Evolutionary conservation across 2,113 vertebrate genomes (phyloP), one percentile per base, ranked within the genome.

Genomic region (Mesoclemmys tuberculata): DNA sequence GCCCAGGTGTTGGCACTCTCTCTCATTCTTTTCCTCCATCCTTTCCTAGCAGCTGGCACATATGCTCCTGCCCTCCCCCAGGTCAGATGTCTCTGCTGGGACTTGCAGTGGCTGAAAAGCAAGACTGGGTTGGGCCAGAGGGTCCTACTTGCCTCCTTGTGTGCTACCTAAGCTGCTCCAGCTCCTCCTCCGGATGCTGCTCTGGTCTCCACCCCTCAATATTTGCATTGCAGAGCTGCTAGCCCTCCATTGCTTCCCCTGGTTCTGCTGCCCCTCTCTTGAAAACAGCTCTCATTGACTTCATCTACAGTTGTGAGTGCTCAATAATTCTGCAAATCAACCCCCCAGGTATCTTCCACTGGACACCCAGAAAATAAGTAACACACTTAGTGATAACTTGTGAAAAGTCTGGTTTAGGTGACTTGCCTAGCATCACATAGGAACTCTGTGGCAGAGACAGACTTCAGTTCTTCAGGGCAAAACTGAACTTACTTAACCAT

Each of bases 231-330:
- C 35, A 71, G 35, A 13, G n/a, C 18, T 8, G 2, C 64, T 71
- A 71, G 8, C 19, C 9, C 64, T 68, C 18, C 19, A 35, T 71
- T 5, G 3, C 64, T 38, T 68, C 18, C 64, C 35, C n/a, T 68
- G 64, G 8, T 71, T 71, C 64, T 38, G 64, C n/a, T 38, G 64
- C 64, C 35, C 19, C 19, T 71, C 21, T 38, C 35, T 71, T n/a
- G 64, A 71, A 71, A 21, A 71, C 11, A 74, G 56, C 71, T 90
- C 90, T 71, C 79, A 10, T 82, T 93, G 87, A 83, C 88, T 90
- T 93, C 35, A 89, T 22, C 29, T 94, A 64, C 84, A 85, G 87
- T 77, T 74, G 19, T 90, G 82, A 82, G 13, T 82, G 89, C 90
- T 94, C 64, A 54, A 3, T 56, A 89, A 51, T 82, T 85, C 56